These are phyloP conservation scores for Motacilla tschutschensis DNA, from an alignment of 2,113 vertebrate genomes.

Conservation along the genomic window DNA sequence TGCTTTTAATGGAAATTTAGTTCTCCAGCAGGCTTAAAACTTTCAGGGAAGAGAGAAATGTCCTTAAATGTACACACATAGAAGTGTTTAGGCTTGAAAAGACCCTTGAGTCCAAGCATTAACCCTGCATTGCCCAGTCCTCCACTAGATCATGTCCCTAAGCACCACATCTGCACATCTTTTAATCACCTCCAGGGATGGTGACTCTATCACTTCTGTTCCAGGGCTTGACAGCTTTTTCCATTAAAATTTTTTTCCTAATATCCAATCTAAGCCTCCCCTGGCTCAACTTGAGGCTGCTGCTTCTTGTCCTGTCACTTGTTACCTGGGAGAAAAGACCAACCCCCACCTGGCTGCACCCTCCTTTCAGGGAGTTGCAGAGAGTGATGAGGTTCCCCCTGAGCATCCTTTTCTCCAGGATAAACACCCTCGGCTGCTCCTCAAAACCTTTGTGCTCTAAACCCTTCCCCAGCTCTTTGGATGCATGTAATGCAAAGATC, in stretches of 20 bases:
- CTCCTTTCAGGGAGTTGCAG: not conserved
- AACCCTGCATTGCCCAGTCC: not conserved
- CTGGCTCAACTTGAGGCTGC: not conserved
- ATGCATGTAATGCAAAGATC: not conserved
- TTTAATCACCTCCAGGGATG: not conserved
- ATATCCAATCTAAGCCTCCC: not conserved
- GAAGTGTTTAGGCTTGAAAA: not conserved
- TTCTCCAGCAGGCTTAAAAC: not conserved
- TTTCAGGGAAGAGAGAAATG: not conserved
- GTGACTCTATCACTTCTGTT: not conserved
- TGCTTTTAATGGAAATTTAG: not conserved
- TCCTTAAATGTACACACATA: not conserved
- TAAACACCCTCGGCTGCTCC: not conserved
- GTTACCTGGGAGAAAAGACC: not conserved
- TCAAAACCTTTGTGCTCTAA: not conserved
- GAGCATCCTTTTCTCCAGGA: not conserved
- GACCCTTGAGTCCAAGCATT: not conserved
- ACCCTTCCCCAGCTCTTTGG: not conserved
- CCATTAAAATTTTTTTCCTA: not conserved
- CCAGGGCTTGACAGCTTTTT: not conserved
- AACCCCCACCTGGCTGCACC: fast-evolving
- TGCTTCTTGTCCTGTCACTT: not conserved
- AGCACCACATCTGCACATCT: fast-evolving
- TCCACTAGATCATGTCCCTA: not conserved
- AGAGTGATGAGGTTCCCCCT: not conserved